Evolutionary conservation across 2,797 vertebrate species (phyloP).

Genomic region (Kryptolebias ocellatus): DNA sequence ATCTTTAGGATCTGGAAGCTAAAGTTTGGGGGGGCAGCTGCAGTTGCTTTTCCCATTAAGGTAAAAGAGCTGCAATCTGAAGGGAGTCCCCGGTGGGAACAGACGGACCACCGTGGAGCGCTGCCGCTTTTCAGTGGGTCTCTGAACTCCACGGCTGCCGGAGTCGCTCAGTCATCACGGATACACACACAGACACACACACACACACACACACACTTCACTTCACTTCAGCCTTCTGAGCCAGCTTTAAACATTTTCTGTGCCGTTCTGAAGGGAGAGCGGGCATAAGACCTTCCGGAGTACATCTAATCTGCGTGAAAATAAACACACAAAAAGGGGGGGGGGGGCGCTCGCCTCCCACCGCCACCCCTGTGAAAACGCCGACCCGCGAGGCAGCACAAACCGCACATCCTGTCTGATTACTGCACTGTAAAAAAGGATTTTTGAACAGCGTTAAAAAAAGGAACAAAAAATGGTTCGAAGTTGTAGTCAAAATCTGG

Average conservation of each 20-base stretch:
- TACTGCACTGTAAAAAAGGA: too few relatives aligned
- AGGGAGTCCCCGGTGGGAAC: slow-evolving; percentile 77
- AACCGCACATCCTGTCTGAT: slow-evolving; percentile 30
- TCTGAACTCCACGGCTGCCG: slow-evolving; percentile 75
- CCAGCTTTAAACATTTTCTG: slow-evolving; percentile 48
- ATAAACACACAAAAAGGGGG: slow-evolving; percentile 71
- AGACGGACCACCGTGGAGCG: slow-evolving; percentile 79
- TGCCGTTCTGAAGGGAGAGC: slow-evolving; percentile 53
- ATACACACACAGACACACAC: slow-evolving; percentile 41
- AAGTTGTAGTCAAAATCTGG: too few relatives aligned
- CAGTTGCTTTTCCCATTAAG: slow-evolving; percentile 70
- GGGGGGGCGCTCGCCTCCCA: not conserved
- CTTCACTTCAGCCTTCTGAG: slow-evolving; percentile 23
- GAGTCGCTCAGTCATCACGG: slow-evolving; percentile 75
- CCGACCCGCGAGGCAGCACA: slow-evolving; percentile 45
- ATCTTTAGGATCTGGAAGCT: slow-evolving; percentile 38
- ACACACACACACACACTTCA: slow-evolving; percentile 33
- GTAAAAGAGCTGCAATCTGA: slow-evolving; percentile 66
- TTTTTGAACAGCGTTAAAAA: too few relatives aligned
- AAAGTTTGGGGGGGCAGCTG: slow-evolving; percentile 30
- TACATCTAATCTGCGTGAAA: slow-evolving; percentile 73
- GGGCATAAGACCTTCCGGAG: slow-evolving; percentile 52
- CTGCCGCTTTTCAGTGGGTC: slow-evolving; percentile 61
- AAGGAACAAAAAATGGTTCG: too few relatives aligned
- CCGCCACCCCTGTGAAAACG: slow-evolving; percentile 31